Conservation (phyloP, 2,797 vertebrate species). For the Craterocephalus amniculus region DNA sequence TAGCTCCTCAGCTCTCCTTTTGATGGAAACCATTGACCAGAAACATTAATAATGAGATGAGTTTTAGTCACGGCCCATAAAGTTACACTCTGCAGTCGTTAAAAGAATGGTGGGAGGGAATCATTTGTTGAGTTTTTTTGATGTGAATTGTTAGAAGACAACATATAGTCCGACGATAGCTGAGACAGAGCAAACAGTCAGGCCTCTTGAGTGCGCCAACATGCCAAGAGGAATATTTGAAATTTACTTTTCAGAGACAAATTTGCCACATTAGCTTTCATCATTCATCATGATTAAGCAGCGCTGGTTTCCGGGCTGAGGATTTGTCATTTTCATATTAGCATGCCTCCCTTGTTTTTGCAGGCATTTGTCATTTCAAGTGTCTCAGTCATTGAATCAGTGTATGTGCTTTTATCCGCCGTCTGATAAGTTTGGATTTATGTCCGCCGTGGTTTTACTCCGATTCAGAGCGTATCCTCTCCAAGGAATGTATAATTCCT, state of each 20-base stretch:
- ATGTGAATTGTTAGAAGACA: constrained; percentile 38
- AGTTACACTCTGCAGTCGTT: constrained; percentile 64
- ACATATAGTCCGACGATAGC: constrained; percentile 28
- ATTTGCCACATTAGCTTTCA: constrained; percentile 33
- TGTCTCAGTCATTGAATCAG: constrained; percentile 31
- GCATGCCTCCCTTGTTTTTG: constrained; percentile 45
- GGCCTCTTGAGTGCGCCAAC: background rate
- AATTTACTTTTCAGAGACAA: constrained; percentile 18
- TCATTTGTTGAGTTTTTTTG: constrained; percentile 48
- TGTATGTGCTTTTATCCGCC: constrained; percentile 31
- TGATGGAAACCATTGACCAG: constrained; percentile 73
- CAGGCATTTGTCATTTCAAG: constrained; percentile 50
- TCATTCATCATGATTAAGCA: constrained; percentile 40
- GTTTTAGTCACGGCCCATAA: constrained; percentile 77
- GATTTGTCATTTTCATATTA: constrained; percentile 59
- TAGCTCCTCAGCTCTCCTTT: constrained; percentile 53
- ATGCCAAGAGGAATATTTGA: constrained; percentile 30
- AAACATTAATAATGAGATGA: constrained; percentile 73
- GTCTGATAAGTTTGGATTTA: constrained; percentile 45
- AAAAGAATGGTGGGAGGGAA: constrained; percentile 56
- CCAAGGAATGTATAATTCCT: constrained; percentile 25
- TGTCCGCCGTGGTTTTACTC: constrained; percentile 22
- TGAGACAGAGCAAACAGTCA: constrained; percentile 35
- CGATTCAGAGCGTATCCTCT: constrained; percentile 14
- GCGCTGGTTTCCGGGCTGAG: constrained; percentile 41